phyloP scores from a whole-genome alignment of 2,113 vertebrate species.

The Aldabrachelys gigantea region DNA sequence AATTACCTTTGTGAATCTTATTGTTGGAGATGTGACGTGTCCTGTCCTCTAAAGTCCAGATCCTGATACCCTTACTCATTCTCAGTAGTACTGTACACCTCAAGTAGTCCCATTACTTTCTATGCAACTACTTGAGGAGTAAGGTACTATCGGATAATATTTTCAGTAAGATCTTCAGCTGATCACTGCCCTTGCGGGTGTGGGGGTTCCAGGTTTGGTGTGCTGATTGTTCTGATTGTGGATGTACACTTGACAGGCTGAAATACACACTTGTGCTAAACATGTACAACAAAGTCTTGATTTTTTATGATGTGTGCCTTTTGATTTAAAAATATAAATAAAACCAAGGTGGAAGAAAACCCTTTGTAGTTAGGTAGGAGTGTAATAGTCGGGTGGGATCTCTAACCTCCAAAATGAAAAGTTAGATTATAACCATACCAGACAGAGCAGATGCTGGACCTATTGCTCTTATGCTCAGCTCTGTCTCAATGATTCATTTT shows the following conservation, averaged over 20 bases:
- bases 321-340: neutral
- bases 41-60: neutral
- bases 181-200: neutral
- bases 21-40: neutral
- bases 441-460: neutral
- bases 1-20: neutral
- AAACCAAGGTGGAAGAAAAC: neutral
- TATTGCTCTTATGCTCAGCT: constrained; percentile 12
- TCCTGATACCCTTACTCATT: neutral
- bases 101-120: neutral
- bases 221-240: neutral
- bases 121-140: neutral
- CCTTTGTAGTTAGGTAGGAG: neutral
- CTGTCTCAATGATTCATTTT: constrained; percentile 37
- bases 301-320: neutral
- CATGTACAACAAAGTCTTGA: neutral
- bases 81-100: neutral
- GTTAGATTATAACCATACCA: neutral
- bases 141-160: neutral
- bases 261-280: neutral
- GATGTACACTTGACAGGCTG: neutral
- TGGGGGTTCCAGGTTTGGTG: neutral
- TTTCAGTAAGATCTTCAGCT: neutral
- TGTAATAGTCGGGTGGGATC: neutral
- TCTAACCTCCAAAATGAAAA: neutral